Evolutionary conservation across 64 coral and sea anemone species (phyloP), one percentile per base, ranked within the genome.

Genomic region (Pocillopora verrucosa): DNA sequence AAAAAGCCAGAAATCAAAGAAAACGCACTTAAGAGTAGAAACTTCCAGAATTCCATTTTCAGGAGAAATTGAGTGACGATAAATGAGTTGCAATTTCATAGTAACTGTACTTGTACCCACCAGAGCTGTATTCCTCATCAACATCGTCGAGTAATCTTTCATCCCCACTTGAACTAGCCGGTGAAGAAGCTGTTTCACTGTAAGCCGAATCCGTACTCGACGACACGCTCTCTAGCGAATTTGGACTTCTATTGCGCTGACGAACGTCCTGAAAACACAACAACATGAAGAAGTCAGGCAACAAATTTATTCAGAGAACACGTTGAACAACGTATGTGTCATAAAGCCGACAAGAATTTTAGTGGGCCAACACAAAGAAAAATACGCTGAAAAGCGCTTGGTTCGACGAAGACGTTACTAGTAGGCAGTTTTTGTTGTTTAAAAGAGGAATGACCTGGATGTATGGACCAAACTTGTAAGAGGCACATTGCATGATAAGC

Each of bases 161-260:
- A 59, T 92, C 90, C 15, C 89, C 83, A 89, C 91, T 94, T 65
- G 91, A 91, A 80, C 88, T 89, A 10, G 95, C 86, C 51, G 97
- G 97, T 65, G 97, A 99, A 7, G 97, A 99, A 41, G 94, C 76
- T 37, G 87, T 92, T 87, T 99, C 97, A 77, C 97, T 99, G 65
- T 95, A 99, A 51, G 97, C 97, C 17, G 97, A 99, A 80, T 99
- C 97, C 61, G 97, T 99, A 87, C 97, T 99, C 10, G 97, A 99
- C 14, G 94, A 95, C 35, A 89, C 78, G 56, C 97, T 95, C 80
- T 99, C 97, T 72, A 95, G 84, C 15, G 97, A 95, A 81, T 93
- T 99, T 78, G 97, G 93, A 74, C 91, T 95, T 92, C 95, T 95
- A 67, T 88, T 92, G 20, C 90, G 87, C 61, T 87, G 94, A 34